Percentiles rank a stretch among this genome's conserved stretches.
phyloP scores from a whole-genome alignment of 2,797 vertebrate genomes.

The Trachurus trachurus region DNA sequence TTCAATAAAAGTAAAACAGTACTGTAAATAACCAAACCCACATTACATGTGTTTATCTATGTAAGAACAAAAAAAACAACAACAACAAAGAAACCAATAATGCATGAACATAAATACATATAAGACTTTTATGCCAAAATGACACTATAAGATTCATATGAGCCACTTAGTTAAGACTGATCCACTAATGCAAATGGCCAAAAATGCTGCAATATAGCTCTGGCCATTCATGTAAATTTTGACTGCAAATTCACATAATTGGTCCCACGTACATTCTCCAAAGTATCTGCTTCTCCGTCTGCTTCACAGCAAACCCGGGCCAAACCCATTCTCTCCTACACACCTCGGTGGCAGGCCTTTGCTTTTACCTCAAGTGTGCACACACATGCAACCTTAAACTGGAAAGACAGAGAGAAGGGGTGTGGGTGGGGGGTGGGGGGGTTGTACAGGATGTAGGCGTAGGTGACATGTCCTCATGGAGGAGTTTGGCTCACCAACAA shows the following conservation, averaged over 20 bases:
- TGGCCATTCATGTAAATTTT: constrained; percentile 63
- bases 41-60: constrained; percentile 80
- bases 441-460: constrained; percentile 76
- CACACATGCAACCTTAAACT: constrained; percentile 65
- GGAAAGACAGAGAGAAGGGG: constrained; percentile 50
- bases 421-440: constrained; percentile 39
- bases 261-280: constrained; percentile 79
- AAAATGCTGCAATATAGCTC: constrained; percentile 60
- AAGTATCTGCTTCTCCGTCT: constrained; percentile 72
- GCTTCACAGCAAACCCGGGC: constrained; percentile 66
- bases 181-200: constrained; percentile 67
- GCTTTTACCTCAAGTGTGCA: constrained; percentile 66
- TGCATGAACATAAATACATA: constrained; percentile 85
- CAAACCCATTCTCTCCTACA: constrained; percentile 71
- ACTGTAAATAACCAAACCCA: constrained; percentile 75
- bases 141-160: constrained; percentile 81
- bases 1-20: constrained; percentile 71
- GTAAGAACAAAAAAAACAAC: constrained; percentile 59
- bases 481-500: constrained; percentile 83
- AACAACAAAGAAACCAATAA: constrained; percentile 61
- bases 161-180: constrained; percentile 77
- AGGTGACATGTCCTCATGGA: constrained; percentile 87
- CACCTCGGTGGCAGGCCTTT: constrained; percentile 68
- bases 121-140: constrained; percentile 82
- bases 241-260: constrained; percentile 73